Evolutionary conservation across 2,113 vertebrate genomes (phyloP).

Genomic region (Thunnus thynnus): DNA sequence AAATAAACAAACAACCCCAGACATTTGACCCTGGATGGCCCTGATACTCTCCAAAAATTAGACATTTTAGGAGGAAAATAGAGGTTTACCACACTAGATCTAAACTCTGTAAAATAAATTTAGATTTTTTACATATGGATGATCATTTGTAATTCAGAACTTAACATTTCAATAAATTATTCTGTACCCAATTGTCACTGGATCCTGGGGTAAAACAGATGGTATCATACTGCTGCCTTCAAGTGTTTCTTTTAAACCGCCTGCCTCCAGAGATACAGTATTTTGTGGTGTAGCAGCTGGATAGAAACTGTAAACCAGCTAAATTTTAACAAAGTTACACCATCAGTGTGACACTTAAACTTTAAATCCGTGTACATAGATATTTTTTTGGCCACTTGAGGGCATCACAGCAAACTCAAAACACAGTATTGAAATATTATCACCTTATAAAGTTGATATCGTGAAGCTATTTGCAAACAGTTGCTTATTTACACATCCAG

Average conservation of each 20-base stretch:
- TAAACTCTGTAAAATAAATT: background rate
- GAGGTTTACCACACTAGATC: background rate
- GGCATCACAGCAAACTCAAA: background rate
- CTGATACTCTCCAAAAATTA: background rate
- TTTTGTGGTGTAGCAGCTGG: background rate
- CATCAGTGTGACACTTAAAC: background rate
- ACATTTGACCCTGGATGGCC: constrained; percentile 3
- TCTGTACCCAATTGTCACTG: background rate
- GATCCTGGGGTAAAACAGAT: constrained; percentile 59
- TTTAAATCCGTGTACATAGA: background rate
- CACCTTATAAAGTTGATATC: too few species aligned
- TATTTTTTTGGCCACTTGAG: background rate
- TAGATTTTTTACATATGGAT: background rate
- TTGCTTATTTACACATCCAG: too few species aligned
- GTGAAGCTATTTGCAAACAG: too few species aligned
- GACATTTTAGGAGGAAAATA: background rate
- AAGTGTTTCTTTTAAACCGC: constrained; percentile 20
- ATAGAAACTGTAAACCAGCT: constrained; percentile 10
- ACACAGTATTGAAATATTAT: too few species aligned
- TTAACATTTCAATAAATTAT: constrained; percentile 23
- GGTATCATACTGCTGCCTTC: constrained; percentile 42
- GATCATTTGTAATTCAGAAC: constrained; percentile 26
- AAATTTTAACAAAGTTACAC: constrained; percentile 16
- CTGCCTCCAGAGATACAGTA: constrained; percentile 25
- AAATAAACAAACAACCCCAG: background rate